Percentiles rank a stretch among this genome's conserved stretches.
Conservation (phyloP, 1,140 invertebrate genomes). For the Episyrphus balteatus region DNA sequence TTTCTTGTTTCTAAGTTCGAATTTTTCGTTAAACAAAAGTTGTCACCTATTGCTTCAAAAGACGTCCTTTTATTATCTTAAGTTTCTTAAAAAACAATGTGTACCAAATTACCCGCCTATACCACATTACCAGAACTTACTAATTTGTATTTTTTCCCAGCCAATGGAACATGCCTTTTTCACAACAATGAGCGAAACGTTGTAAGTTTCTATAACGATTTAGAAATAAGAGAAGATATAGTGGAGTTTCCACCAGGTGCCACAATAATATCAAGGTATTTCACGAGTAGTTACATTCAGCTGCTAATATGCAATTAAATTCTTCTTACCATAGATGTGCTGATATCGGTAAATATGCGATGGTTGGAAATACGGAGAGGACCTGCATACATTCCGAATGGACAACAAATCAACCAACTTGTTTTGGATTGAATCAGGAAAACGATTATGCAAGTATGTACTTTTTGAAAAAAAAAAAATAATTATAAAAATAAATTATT, state of each 20-base stretch:
- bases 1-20: no score
- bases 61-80: no score
- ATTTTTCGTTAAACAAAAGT: no score
- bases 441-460: constrained; percentile 70
- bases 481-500: no score
- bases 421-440: constrained; percentile 71
- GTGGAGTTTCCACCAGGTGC: constrained; percentile 67
- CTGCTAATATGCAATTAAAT: not conserved
- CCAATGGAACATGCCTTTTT: constrained; percentile 63
- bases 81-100: no score
- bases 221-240: constrained; percentile 58
- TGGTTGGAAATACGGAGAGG: constrained; percentile 48
- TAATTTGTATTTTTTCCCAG: constrained; percentile 18
- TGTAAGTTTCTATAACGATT: constrained; percentile 66
- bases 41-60: no score
- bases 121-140: no score
- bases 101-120: no score
- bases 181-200: constrained; percentile 66
- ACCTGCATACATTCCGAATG: constrained; percentile 64
- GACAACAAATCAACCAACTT: constrained; percentile 64
- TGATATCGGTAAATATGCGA: constrained; percentile 66
- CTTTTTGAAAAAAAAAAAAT: no score
- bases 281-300: not conserved
- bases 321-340: constrained; percentile 47
- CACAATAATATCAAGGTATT: constrained; percentile 51